phyloP scores from a whole-genome alignment of 2,113 vertebrate genomes.

The Menura novaehollandiae region DNA sequence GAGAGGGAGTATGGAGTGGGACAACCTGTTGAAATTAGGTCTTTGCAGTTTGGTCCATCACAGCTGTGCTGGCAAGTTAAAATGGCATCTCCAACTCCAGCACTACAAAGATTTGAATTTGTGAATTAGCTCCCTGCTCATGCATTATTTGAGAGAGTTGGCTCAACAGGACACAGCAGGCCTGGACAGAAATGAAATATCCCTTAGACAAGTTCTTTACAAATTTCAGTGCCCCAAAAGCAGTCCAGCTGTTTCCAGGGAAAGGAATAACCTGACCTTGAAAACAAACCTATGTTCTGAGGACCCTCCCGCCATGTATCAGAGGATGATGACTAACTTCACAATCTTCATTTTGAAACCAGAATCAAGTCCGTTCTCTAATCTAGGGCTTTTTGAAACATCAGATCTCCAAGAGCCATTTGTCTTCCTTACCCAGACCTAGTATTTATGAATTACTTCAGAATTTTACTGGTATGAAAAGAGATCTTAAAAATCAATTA shows the following conservation, averaged over 20 bases:
- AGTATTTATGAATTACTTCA: background rate
- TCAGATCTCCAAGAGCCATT: background rate
- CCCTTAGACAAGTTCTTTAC: background rate
- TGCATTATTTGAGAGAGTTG: background rate
- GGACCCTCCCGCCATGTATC: background rate
- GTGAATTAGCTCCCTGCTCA: background rate
- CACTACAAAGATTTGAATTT: background rate
- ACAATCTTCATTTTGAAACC: background rate
- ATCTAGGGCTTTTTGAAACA: background rate
- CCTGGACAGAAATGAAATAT: background rate
- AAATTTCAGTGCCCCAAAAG: background rate
- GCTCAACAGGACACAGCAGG: background rate
- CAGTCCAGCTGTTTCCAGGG: background rate
- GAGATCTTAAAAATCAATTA: background rate
- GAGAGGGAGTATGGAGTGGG: background rate
- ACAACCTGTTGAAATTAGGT: background rate
- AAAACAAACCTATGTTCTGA: background rate
- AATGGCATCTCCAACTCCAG: background rate
- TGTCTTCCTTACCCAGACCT: background rate
- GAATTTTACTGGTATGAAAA: background rate
- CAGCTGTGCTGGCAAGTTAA: background rate
- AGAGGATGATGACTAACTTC: background rate
- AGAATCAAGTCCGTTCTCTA: background rate
- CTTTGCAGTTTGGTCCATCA: background rate
- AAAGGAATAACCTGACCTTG: background rate